A percentile compares a stretch with the other conserved stretches of the same genome.
phyloP scores from a whole-genome alignment of 2,797 vertebrate species.

The Mormyrops attenuatus region DNA sequence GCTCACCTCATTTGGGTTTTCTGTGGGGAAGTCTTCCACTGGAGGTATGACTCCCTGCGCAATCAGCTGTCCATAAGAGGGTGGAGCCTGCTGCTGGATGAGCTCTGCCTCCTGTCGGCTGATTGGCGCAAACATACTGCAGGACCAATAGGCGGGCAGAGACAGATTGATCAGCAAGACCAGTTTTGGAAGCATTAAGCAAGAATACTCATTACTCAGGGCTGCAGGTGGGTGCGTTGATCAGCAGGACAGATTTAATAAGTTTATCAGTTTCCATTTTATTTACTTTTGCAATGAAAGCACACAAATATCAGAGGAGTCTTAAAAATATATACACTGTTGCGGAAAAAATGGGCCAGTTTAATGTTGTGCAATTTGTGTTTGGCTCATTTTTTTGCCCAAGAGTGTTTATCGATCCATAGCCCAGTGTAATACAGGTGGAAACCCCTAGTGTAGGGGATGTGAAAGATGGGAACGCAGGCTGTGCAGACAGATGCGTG shows the following conservation, averaged over 20 bases:
- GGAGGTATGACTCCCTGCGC: conserved; percentile 85
- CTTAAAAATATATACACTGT: not conserved
- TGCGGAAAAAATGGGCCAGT: not conserved
- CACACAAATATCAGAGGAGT: not conserved
- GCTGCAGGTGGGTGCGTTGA: not conserved
- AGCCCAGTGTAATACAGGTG: not conserved
- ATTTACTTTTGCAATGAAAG: not conserved
- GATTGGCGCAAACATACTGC: conserved; percentile 81
- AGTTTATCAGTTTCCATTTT: not conserved
- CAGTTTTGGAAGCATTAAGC: not conserved
- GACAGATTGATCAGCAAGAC: not conserved
- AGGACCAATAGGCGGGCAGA: not conserved
- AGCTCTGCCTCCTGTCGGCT: conserved; percentile 79
- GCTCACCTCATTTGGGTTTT: conserved; percentile 80
- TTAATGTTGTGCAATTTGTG: not conserved
- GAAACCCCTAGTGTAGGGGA: not conserved
- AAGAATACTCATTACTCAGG: not conserved
- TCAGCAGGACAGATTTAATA: not conserved
- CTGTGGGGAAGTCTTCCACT: conserved; percentile 85
- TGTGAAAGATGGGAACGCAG: not conserved
- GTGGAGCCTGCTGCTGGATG: conserved; percentile 83
- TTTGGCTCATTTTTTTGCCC: not conserved
- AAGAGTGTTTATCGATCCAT: not conserved
- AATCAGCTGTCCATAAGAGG: conserved; percentile 86
- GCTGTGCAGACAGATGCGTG: not conserved